Conservation (phyloP, 1,140 invertebrate species). For the Atta cephalotes region DNA sequence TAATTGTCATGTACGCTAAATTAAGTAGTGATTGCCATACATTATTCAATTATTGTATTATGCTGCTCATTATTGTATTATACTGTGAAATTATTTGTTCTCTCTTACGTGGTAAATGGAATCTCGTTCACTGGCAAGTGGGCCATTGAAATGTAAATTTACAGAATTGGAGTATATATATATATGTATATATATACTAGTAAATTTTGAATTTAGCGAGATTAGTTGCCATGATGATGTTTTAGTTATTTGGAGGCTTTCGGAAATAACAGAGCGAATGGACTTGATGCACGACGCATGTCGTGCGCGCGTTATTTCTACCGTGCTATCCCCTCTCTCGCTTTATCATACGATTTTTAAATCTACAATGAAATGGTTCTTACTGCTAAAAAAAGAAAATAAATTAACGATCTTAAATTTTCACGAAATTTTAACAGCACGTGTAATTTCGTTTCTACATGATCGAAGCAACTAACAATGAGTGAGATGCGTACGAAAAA, state of each 20-base stretch:
- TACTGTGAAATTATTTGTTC: conserved; percentile 32
- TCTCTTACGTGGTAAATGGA: conserved; percentile 30
- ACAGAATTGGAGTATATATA: background rate
- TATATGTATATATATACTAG: background rate
- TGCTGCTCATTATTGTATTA: conserved; percentile 7
- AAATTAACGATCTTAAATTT: conserved; percentile 59
- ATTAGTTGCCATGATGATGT: conserved; percentile 59
- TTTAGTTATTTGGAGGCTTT: conserved; percentile 59
- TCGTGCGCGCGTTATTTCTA: background rate
- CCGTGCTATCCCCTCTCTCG: background rate
- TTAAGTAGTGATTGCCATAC: conserved; percentile 27
- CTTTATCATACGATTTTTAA: background rate
- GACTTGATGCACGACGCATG: background rate
- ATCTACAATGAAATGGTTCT: background rate
- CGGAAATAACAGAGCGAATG: conserved; percentile 33
- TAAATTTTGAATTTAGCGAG: conserved; percentile 68
- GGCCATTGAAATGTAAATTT: conserved; percentile 18
- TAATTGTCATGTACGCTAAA: conserved; percentile 25
- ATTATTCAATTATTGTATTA: background rate
- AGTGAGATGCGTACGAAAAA: background rate
- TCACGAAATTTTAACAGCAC: conserved; percentile 26
- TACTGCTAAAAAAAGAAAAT: conserved; percentile 43
- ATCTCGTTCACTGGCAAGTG: background rate
- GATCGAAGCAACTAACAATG: conserved; percentile 51
- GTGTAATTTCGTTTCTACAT: conserved; percentile 30